Evolutionary conservation across 2,113 vertebrate genomes (phyloP).

Genomic region (Lamprologus lemairii): DNA sequence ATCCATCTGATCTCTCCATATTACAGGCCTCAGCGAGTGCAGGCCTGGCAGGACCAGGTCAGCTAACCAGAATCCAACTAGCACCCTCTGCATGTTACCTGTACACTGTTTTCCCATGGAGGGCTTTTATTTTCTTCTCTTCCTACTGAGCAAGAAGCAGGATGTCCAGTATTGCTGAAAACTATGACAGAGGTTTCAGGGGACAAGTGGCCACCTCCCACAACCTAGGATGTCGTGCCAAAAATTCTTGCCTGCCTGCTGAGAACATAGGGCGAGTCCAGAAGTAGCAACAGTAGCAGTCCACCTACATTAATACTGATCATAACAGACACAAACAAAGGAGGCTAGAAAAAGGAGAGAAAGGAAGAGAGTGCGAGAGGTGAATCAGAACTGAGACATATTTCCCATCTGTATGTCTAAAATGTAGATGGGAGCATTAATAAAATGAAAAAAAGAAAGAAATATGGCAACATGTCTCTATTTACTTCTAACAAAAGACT

Average conservation of each 20-base stretch:
- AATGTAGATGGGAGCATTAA: background rate
- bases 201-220: background rate
- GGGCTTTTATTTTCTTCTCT: background rate
- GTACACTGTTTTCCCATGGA: background rate
- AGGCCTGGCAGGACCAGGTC: background rate
- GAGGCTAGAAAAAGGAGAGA: background rate
- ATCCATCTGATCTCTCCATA: background rate
- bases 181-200: background rate
- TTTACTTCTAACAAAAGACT: background rate
- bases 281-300: background rate
- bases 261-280: background rate
- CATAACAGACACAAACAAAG: background rate
- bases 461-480: background rate
- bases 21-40: background rate
- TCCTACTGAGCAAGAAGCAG: background rate
- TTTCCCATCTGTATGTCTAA: background rate
- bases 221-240: background rate
- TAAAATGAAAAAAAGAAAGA: background rate
- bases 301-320: background rate
- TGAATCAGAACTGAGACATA: background rate
- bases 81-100: background rate
- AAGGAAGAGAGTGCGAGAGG: accelerated
- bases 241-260: background rate
- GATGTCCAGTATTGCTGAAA: background rate
- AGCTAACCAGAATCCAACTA: background rate